Base-by-base conservation (phyloP, 2,888 invertebrate genomes). In the Netelia inedita region DNA sequence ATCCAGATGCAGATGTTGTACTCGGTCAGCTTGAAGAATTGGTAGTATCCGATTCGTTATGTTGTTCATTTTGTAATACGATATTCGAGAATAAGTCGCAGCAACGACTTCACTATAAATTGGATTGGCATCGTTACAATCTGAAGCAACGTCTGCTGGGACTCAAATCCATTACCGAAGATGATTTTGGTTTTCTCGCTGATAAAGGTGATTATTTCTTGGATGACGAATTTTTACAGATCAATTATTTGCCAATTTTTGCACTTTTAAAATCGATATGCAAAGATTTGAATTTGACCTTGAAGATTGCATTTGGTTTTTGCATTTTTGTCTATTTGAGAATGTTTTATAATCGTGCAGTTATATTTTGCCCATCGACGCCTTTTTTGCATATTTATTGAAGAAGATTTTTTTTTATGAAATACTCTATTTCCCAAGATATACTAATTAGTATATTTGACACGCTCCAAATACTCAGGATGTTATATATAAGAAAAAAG, bases 71-170 rank as follows among this genome's bases (percentile, higher is more conserved):
- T 89, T 95, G 95, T 84, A 94, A 94, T 50, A 91, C 94, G 1
- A 90, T 93, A 66, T 97, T 97, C 89, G 94, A 95, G 41, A 94
- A 95, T 69, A 92, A 95, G 66, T 94, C 94, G 0, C 95, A 96
- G 81, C 97, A 97, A 92, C 95, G 96, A 16, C 95, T 96, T 6
- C 98, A 98, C 92, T 98, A 97, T 91, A 97, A 97, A 91, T 94
- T 97, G 53, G 98, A 98, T 91, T 98, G 97, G 97, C 98, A 98
- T 92, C 95, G 97, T 2, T 97, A 97, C 90, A 98, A 98, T 93
- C 94, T 98, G 55, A 97, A 97, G 89, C 95, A 96, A 87, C 96
- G 96, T 86, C 92, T 97, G 11, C 95, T 95, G 87, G 96, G 96
- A 9, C 94, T 94, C 73, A 91, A 93, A 65, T 92, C 95, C 1